A percentile compares a stretch with the other conserved stretches of the same genome.
phyloP scores from a whole-genome alignment of 2,797 vertebrate species.

The Coendou prehensilis region DNA sequence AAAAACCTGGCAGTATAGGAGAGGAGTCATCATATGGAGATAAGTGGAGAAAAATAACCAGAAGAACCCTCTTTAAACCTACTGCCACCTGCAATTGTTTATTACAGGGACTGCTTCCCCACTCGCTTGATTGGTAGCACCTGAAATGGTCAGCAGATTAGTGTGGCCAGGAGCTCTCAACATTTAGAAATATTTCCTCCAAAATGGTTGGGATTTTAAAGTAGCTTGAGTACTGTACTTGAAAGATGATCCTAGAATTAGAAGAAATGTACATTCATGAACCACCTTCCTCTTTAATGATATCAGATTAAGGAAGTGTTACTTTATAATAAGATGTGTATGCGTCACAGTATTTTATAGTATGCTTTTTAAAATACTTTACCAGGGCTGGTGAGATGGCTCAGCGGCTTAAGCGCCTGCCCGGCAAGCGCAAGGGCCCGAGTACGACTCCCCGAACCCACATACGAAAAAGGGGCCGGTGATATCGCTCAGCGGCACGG shows the following conservation, averaged over 20 bases:
- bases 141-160: background rate
- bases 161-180: background rate
- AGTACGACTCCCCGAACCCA: too few species aligned
- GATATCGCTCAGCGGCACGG: too few species aligned
- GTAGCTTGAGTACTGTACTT: slow-evolving; percentile 4
- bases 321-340: background rate
- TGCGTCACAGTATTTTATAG: slow-evolving; percentile 37
- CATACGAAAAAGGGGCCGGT: too few species aligned
- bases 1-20: background rate
- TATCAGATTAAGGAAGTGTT: slow-evolving; percentile 28
- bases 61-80: background rate
- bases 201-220: slow-evolving; percentile 42
- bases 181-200: slow-evolving; percentile 26
- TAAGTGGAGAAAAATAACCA: background rate
- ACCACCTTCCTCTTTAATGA: slow-evolving; percentile 53
- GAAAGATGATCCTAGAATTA: slow-evolving; percentile 48
- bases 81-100: background rate
- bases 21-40: background rate
- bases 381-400: background rate
- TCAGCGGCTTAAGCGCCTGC: too few species aligned
- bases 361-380: slow-evolving; percentile 58
- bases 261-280: slow-evolving; percentile 42
- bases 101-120: too few species aligned
- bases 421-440: too few species aligned
- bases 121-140: background rate